These are phyloP conservation scores for Pseudopleuronectes americanus DNA, from an alignment of 2,797 vertebrate species.

Conservation along the genomic window DNA sequence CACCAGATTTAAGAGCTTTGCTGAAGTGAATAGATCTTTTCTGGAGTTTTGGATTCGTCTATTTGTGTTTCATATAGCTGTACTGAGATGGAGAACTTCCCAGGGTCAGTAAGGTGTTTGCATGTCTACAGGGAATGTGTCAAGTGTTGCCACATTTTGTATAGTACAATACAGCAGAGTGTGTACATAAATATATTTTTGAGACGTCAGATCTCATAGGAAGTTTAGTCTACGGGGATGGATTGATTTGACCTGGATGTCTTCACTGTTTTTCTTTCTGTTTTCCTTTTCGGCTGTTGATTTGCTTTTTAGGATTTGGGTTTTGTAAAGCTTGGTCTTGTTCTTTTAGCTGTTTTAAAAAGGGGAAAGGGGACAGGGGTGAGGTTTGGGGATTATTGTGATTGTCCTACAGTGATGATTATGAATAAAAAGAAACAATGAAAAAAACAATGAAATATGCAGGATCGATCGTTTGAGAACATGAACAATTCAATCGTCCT, in stretches of 20 bases:
- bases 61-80: not conserved
- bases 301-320: conserved; percentile 73
- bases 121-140: conserved; percentile 80
- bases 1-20: conserved; percentile 22
- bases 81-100: conserved; percentile 56
- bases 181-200: conserved; percentile 88
- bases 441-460: conserved; percentile 25
- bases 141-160: conserved; percentile 79
- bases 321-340: conserved; percentile 83
- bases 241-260: conserved; percentile 74
- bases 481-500: conserved; percentile 2
- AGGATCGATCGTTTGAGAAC: conserved; percentile 13
- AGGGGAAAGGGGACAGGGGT: conserved; percentile 50
- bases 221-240: conserved; percentile 74
- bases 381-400: conserved; percentile 73
- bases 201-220: conserved; percentile 81
- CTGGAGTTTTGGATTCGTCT: conserved; percentile 10
- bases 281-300: conserved; percentile 67
- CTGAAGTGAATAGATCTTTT: conserved; percentile 13
- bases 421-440: conserved; percentile 71
- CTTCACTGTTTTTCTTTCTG: conserved; percentile 56
- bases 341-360: conserved; percentile 72
- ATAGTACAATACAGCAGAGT: conserved; percentile 88
- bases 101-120: conserved; percentile 80
- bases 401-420: conserved; percentile 84